Percentiles rank a stretch among this genome's conserved stretches.
These are phyloP conservation scores for Lissonota sp. DNA, from an alignment of 2,888 invertebrate genomes.

Conservation along the genomic window DNA sequence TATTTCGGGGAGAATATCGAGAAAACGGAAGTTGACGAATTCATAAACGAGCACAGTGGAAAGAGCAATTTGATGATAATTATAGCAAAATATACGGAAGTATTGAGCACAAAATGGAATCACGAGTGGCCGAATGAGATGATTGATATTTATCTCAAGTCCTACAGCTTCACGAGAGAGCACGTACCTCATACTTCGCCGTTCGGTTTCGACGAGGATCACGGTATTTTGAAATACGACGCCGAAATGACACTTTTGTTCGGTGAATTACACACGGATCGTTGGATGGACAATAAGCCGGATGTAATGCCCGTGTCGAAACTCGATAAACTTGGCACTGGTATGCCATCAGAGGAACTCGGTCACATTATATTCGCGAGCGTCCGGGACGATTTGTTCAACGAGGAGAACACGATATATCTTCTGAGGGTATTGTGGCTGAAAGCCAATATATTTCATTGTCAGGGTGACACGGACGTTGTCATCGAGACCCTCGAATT, in stretches of 20 bases:
- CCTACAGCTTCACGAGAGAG: slow-evolving; percentile 86
- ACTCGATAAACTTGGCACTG: slow-evolving; percentile 77
- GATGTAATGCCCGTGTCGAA: slow-evolving; percentile 74
- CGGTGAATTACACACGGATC: slow-evolving; percentile 85
- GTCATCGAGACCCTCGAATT: slow-evolving; percentile 85
- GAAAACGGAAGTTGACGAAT: slow-evolving; percentile 87
- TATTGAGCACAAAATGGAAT: slow-evolving; percentile 87
- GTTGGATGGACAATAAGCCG: slow-evolving; percentile 78
- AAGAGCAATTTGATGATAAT: slow-evolving; percentile 85
- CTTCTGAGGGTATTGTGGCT: slow-evolving; percentile 86
- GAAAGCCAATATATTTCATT: slow-evolving; percentile 85
- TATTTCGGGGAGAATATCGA: slow-evolving; percentile 90
- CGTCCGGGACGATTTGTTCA: slow-evolving; percentile 83
- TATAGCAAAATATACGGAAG: slow-evolving; percentile 86
- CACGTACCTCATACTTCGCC: slow-evolving; percentile 85
- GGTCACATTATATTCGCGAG: slow-evolving; percentile 84
- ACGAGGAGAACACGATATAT: slow-evolving; percentile 83
- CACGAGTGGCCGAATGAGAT: slow-evolving; percentile 88
- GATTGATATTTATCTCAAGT: slow-evolving; percentile 86
- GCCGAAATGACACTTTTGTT: slow-evolving; percentile 85
- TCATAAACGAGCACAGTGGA: slow-evolving; percentile 85
- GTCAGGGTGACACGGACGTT: slow-evolving; percentile 84
- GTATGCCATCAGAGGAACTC: slow-evolving; percentile 84
- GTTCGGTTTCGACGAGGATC: slow-evolving; percentile 81
- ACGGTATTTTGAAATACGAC: slow-evolving; percentile 83